These are phyloP conservation scores for Takifugu rubripes DNA, from an alignment of 2,797 vertebrate genomes.

Conservation along the genomic window DNA sequence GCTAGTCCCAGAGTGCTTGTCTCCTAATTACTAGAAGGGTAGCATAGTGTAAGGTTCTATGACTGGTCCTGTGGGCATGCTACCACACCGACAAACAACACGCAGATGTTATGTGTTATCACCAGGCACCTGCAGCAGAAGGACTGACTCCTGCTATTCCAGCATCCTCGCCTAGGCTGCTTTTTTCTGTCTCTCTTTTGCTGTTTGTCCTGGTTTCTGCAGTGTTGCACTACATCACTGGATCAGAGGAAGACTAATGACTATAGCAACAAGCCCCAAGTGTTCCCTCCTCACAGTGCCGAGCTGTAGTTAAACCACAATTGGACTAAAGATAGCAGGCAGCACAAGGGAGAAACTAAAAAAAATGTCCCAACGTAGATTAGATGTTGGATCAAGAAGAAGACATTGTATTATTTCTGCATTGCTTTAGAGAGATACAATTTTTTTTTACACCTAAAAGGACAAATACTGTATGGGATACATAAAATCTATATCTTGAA, in stretches of 20 bases:
- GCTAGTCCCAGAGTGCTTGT: conserved; percentile 47
- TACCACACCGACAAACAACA: conserved; percentile 55
- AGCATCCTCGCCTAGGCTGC: conserved; percentile 17
- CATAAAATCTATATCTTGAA: neutral
- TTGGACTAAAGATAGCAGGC: conserved; percentile 41
- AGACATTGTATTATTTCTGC: neutral
- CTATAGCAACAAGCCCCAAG: conserved; percentile 48
- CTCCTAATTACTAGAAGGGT: conserved; percentile 62
- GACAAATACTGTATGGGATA: neutral
- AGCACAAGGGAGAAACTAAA: conserved; percentile 2
- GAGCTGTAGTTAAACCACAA: conserved; percentile 47
- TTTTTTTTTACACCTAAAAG: neutral
- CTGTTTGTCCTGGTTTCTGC: conserved; percentile 45
- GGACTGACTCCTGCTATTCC: conserved; percentile 10
- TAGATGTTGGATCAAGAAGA: neutral
- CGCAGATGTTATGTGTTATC: conserved; percentile 16
- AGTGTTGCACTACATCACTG: conserved; percentile 50
- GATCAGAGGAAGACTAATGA: conserved; percentile 64
- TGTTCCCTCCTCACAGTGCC: conserved; percentile 40
- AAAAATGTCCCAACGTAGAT: conserved; percentile 4
- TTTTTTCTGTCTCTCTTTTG: conserved; percentile 23
- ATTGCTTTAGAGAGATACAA: neutral
- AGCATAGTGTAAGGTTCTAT: conserved; percentile 37
- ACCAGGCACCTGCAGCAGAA: conserved; percentile 50
- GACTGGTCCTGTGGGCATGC: conserved; percentile 57